phyloP scores from a whole-genome alignment of 2,888 invertebrate genomes.

The Tipula lateralis region DNA sequence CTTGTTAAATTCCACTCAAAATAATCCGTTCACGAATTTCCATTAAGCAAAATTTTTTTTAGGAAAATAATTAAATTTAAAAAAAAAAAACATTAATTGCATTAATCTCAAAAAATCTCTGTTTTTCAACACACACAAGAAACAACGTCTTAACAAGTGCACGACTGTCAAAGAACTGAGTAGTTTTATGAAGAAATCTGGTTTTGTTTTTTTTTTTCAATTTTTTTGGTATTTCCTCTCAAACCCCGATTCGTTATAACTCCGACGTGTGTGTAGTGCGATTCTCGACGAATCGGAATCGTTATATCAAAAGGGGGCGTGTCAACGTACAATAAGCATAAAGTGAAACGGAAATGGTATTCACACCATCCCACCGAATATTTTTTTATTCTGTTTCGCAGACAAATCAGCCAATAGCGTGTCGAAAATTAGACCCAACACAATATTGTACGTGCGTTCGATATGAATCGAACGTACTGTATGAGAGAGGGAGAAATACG shows the following conservation, averaged over 20 bases:
- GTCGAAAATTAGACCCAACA: not conserved
- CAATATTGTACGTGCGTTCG: slow-evolving; percentile 3
- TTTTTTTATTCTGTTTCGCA: not conserved
- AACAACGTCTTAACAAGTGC: slow-evolving; percentile 49
- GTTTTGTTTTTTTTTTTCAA: slow-evolving; percentile 31
- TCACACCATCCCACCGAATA: not conserved
- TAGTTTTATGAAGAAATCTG: slow-evolving; percentile 32
- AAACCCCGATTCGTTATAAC: not conserved
- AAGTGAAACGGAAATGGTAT: not conserved
- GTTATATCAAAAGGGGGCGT: not conserved
- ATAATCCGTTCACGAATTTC: slow-evolving; percentile 11
- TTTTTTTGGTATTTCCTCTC: not conserved
- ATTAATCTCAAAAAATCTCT: not conserved
- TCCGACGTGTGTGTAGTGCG: not conserved
- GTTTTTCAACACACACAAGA: slow-evolving; percentile 27
- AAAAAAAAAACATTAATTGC: not conserved
- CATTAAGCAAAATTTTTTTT: not conserved
- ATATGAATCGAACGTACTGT: not conserved
- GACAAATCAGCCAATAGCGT: not conserved
- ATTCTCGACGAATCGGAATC: not conserved
- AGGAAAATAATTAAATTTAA: not conserved
- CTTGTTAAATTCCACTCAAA: not conserved
- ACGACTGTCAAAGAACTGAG: slow-evolving; percentile 50
- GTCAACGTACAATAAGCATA: not conserved
- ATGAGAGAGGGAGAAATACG: not conserved